A percentile compares a stretch with the other conserved stretches of the same genome.
Conservation (phyloP, 2,888 invertebrate genomes). For the Cynaeus angustus region DNA sequence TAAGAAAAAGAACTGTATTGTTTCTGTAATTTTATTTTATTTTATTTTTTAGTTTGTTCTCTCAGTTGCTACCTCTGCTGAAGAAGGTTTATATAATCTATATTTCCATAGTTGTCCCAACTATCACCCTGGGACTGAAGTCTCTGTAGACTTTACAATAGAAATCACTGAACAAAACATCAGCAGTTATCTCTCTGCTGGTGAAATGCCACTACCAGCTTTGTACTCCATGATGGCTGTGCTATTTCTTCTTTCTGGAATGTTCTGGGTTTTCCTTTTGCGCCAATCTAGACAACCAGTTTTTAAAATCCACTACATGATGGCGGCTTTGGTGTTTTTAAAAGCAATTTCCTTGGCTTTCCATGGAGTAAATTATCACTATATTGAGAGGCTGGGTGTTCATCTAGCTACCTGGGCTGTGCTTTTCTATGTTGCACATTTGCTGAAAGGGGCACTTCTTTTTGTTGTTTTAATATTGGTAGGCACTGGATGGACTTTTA, state of each 20-base stretch:
- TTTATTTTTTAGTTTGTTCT: constrained; percentile 80
- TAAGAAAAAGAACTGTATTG: too few species aligned
- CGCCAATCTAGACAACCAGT: constrained; percentile 83
- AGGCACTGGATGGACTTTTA: constrained; percentile 99
- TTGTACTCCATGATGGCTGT: constrained; percentile 94
- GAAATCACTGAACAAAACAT: constrained; percentile 93
- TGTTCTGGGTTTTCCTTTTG: constrained; percentile 93
- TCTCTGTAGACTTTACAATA: constrained; percentile 82
- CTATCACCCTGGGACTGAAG: constrained; percentile 72
- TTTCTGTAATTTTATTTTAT: constrained; percentile 8
- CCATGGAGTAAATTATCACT: constrained; percentile 96
- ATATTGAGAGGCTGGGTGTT: constrained; percentile 92
- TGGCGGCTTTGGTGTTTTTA: constrained; percentile 94
- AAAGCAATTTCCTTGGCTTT: constrained; percentile 95
- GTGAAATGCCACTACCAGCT: constrained; percentile 95
- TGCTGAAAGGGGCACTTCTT: constrained; percentile 83
- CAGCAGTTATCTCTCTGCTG: constrained; percentile 92
- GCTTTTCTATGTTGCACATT: constrained; percentile 96
- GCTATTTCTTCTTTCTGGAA: constrained; percentile 90
- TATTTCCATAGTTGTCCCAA: constrained; percentile 96
- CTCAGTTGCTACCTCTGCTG: constrained; percentile 81
- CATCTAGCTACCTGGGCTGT: constrained; percentile 99
- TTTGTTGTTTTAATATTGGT: constrained; percentile 97
- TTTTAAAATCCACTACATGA: constrained; percentile 96
- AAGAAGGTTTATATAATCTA: constrained; percentile 95